Base-by-base conservation (phyloP, 2,888 invertebrate species). In the Philaethria dido region DNA sequence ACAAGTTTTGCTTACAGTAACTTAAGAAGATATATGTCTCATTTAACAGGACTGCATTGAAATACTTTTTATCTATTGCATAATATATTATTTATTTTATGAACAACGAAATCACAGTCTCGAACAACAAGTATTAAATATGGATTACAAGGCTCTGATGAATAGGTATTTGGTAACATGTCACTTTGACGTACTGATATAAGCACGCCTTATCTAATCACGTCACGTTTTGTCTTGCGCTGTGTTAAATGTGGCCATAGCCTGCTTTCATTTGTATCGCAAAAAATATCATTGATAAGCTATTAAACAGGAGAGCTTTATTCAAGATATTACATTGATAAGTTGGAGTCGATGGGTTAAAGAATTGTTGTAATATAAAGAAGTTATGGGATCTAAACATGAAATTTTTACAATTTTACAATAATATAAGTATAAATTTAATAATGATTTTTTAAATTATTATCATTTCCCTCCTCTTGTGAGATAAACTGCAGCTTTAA, bases 101-200 rank as follows among this genome's bases (percentile, higher is more conserved):
- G n/a, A n/a, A 25, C 20, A 55, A 39, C 55, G 0, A 55, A 39
- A 16, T 16, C 11, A 16, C 42, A 25, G 42, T 42, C 39, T 22
- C 22, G 22, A 14, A 42, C 11, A 60, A 25, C 47, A 18, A 45
- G 9, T 47, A 60, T 47, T 47, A 44, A 47, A 60, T 9, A 47
- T 52, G 52, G 52, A 29, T 47, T 60, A 60, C 45, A 60, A 45
- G 60, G 60, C 45, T 60, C 29, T 44, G 42, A 22, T 20, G 25
- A 20, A 65, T 65, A 60, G 18, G 18, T 52, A 63, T 69, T 66
- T 61, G 55, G 44, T 67, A 69, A 69, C 67, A 50, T 67, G 69
- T 69, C 69, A 69, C 14, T 61, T 25, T 69, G 66, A 66, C 69
- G 63, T 61, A 11, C 62, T 29, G 69, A 60, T 42, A 57, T n/a